Percentiles rank a stretch among this genome's conserved stretches.
phyloP scores from a whole-genome alignment of 2,113 vertebrate species.

The Sorex fumeus region DNA sequence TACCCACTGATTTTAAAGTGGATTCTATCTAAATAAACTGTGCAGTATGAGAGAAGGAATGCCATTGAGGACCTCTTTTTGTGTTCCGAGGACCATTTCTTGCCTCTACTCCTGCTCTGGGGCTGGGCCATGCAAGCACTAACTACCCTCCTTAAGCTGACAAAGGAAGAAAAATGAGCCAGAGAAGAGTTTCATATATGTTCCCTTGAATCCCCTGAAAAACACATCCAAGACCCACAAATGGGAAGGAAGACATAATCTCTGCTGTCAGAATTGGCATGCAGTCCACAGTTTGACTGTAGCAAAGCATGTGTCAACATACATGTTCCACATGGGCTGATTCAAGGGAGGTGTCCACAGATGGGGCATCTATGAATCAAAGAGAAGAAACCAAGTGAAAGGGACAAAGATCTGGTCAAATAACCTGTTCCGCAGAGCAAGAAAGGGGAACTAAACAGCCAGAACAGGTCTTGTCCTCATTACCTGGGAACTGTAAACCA shows the following conservation, averaged over 20 bases:
- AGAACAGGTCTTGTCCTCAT: neutral
- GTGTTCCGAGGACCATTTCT: neutral
- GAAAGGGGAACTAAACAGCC: neutral
- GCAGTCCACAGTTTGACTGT: neutral
- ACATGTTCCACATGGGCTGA: neutral
- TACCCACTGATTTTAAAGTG: neutral
- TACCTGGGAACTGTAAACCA: neutral
- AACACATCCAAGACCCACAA: neutral
- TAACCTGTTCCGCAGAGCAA: neutral
- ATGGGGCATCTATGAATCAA: neutral
- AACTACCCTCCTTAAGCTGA: neutral
- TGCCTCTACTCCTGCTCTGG: accelerated
- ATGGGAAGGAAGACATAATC: neutral
- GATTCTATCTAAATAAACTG: neutral
- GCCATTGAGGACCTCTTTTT: neutral
- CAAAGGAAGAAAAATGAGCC: neutral
- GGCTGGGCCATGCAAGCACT: neutral
- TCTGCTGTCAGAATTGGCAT: neutral
- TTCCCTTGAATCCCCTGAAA: neutral
- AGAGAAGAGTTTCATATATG: neutral
- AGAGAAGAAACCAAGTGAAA: neutral
- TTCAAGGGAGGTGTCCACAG: neutral
- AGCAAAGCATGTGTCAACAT: neutral
- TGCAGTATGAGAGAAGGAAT: neutral
- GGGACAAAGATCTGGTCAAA: neutral